Percentiles rank a stretch among this genome's conserved stretches.
phyloP scores from a whole-genome alignment of 2,888 invertebrate genomes.

The Myopa tessellatipennis region DNA sequence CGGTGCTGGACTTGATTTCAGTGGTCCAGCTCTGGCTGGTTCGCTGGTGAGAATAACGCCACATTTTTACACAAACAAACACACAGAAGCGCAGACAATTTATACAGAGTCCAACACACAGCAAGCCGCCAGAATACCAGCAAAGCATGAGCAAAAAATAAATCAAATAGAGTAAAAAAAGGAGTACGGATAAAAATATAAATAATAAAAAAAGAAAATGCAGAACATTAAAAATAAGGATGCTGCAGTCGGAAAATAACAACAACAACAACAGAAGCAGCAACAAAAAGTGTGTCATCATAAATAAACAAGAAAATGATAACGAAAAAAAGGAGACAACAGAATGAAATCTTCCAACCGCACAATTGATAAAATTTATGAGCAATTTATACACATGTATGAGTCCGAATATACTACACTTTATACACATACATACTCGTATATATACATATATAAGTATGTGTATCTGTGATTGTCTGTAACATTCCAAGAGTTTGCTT shows the following conservation, averaged over 20 bases:
- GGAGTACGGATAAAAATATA: background rate
- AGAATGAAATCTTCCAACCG: slow-evolving; percentile 11
- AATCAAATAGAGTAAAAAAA: background rate
- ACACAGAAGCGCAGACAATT: no score
- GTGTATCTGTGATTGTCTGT: background rate
- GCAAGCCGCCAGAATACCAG: no score
- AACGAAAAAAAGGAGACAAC: background rate
- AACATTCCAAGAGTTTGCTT: background rate
- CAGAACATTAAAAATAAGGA: background rate
- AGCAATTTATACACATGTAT: slow-evolving; percentile 13
- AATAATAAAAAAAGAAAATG: background rate
- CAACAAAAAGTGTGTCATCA: slow-evolving; percentile 30
- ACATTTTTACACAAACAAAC: no score
- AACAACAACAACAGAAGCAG: background rate
- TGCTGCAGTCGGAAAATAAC: background rate
- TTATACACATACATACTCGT: background rate
- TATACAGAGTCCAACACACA: no score
- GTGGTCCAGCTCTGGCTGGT: no score
- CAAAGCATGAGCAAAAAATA: background rate
- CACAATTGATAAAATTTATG: slow-evolving; percentile 36
- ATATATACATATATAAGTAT: background rate
- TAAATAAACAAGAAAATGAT: slow-evolving; percentile 24
- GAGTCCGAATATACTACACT: background rate
- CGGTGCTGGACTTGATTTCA: no score
- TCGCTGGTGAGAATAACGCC: no score